Evolutionary conservation across 2,888 invertebrate species (phyloP), one percentile per base, ranked within the genome.

Genomic region (Pharmacophagus antenor): DNA sequence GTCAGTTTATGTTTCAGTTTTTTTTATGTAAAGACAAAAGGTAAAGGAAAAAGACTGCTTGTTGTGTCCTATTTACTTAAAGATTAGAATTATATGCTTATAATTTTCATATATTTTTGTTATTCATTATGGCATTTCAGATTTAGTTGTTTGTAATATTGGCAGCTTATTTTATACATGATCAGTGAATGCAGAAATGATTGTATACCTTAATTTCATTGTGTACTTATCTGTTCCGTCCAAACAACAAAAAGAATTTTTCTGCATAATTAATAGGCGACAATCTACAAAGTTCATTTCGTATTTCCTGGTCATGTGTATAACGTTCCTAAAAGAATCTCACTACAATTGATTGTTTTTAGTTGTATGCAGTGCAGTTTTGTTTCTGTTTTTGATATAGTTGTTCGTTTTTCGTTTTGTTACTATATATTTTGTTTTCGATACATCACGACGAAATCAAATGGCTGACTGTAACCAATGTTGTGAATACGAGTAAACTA

Each of bases 21-120:
- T 69, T n/a, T n/a, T n/a, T n/a, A n/a, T n/a, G n/a, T n/a, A 80
- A 82, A 83, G 85, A 83, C 82, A 76, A 70, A 69, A 67, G 60
- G 69, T 55, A 65, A 72, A 74, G 74, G 76, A 74, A 84, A 84
- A 87, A 86, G 87, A 87, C 88, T 82, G 80, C 69, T 74, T 76
- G 73, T 79, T 74, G 77, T 70, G 68, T 70, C 68, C 67, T 70
- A 67, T 63, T 67, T 62, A 65, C 68, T 67, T 71, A 67, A 37
- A 10, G 20, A 21, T 44, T 50, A 41, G 20, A 51, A n/a, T 50
- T 46, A 18, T 47, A 48, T 44, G 27, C 12, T 55, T 53, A 59
- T 61, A 62, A 53, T 65, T 64, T 61, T 57, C 50, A 62, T 60
- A 58, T 58, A 47, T 50, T 60, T 51, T 20, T 56, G 49, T 61